These are phyloP conservation scores for Dendrolimus houi DNA, from an alignment of 2,888 invertebrate species.

Conservation along the genomic window DNA sequence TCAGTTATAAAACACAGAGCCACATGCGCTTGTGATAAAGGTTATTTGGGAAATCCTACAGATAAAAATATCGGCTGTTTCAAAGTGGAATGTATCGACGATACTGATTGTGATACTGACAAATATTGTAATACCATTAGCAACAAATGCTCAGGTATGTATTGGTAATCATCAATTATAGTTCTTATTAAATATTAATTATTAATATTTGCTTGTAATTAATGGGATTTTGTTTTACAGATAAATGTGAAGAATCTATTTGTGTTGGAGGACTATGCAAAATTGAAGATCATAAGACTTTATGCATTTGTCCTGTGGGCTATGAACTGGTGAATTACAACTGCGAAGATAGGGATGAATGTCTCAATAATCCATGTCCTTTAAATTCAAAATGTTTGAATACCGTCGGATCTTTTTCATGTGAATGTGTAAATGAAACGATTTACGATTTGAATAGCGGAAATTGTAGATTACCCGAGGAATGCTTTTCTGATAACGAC, in stretches of 20 bases:
- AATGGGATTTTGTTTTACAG: slow-evolving; percentile 48
- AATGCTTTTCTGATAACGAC: slow-evolving; percentile 86
- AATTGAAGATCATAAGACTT: slow-evolving; percentile 81
- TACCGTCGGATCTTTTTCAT: slow-evolving; percentile 84
- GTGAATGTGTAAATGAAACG: slow-evolving; percentile 86
- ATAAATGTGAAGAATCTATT: slow-evolving; percentile 86
- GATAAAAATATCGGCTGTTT: slow-evolving; percentile 88
- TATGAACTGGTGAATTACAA: slow-evolving; percentile 80
- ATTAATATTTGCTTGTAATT: neutral
- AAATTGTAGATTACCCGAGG: slow-evolving; percentile 89
- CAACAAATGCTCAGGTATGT: slow-evolving; percentile 87
- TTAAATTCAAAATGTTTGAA: slow-evolving; percentile 86
- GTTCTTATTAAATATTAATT: neutral
- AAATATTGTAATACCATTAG: slow-evolving; percentile 84
- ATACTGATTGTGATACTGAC: slow-evolving; percentile 84
- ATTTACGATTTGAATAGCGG: slow-evolving; percentile 84
- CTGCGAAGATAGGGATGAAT: slow-evolving; percentile 90
- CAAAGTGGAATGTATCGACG: slow-evolving; percentile 89
- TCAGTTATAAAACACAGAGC: slow-evolving; percentile 83
- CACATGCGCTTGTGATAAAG: slow-evolving; percentile 86
- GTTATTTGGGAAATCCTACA: slow-evolving; percentile 88
- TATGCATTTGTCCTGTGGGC: slow-evolving; percentile 86
- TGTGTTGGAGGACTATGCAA: slow-evolving; percentile 90
- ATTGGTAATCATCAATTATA: neutral
- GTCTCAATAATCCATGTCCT: slow-evolving; percentile 86